Evolutionary conservation across 1,140 invertebrate genomes (phyloP), one percentile per base, ranked within the genome.

Genomic region (Macrostomum lignano): DNA sequence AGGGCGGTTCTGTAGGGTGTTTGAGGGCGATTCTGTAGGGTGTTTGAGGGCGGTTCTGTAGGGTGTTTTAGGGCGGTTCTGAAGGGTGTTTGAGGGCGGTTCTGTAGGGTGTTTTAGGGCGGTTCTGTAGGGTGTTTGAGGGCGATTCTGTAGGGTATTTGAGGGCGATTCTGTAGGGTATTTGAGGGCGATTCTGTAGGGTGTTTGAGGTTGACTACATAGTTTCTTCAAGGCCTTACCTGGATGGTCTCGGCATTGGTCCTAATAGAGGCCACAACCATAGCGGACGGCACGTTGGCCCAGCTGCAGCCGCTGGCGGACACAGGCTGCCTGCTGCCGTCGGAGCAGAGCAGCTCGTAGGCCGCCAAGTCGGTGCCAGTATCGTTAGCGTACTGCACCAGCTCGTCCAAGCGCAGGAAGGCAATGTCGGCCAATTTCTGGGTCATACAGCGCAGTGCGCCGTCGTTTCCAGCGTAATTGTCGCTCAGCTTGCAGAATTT

Each of bases 401-500:
- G 24, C 10, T 26, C 32, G 17, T 36, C 32, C 32, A 14, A 24
- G 5, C 21, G 11, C 25, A 35, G 17, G 20, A 36, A n/a, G 31
- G 25, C 31, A 28, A 26, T 23, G 29, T 13, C 29, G n/a, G 11
- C 33, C 14, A 2, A 38, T 22, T 1, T 31, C 31, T 17, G 19
- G 22, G 13, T 40, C 24, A 84, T 46, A 53, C 77, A 84, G 10
- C 69, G 57, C 13, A 81, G 60, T 3, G 74, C 72, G 1, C 77
- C 76, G 28, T 74, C 68, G 47, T 77, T 84, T 0, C 79, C 77
- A 29, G 74, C 71, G 55, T 76, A 84, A 1, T 74, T 74, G 63
- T 93, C 82, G 3, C 71, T 65, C 30, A 69, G 65, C 1, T 77
- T 76, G 51, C 84, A 93, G 38, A 69, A 69, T 30, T 48, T 42